phyloP scores from a whole-genome alignment of 2,888 invertebrate genomes.

The Noctua pronuba region DNA sequence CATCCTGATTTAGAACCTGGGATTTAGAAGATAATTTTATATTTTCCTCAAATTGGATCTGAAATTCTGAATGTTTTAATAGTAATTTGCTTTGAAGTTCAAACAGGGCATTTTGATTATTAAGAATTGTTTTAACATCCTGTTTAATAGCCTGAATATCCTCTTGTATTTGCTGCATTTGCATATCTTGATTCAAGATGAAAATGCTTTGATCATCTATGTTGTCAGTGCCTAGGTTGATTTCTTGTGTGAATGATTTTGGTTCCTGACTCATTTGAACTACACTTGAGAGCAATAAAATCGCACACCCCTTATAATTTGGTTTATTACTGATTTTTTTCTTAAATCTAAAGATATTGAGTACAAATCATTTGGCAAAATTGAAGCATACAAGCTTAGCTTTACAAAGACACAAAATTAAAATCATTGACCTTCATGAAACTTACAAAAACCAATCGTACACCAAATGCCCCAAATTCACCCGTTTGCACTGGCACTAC shows the following conservation, averaged over 20 bases:
- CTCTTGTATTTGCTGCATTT: slow-evolving; percentile 9
- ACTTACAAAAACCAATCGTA: too few relatives aligned
- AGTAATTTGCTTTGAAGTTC: slow-evolving; percentile 8
- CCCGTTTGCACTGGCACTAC: too few relatives aligned
- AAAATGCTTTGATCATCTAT: slow-evolving; percentile 12
- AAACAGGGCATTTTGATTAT: slow-evolving; percentile 15
- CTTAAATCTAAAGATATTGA: too few relatives aligned
- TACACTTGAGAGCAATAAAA: too few relatives aligned
- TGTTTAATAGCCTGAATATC: slow-evolving; percentile 4
- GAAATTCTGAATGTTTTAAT: slow-evolving; percentile 6
- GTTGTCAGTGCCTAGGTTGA: slow-evolving; percentile 14
- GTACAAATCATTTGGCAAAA: too few relatives aligned
- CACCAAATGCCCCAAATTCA: too few relatives aligned
- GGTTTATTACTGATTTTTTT: too few relatives aligned
- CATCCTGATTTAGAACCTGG: background rate
- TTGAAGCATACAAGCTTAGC: too few relatives aligned
- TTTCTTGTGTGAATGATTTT: slow-evolving; percentile 2
- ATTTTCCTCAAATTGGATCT: background rate
- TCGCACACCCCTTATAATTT: too few relatives aligned
- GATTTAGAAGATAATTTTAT: slow-evolving; percentile 3
- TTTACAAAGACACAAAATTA: too few relatives aligned
- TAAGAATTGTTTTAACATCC: slow-evolving; percentile 2
- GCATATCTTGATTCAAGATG: slow-evolving; percentile 7
- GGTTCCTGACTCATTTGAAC: slow-evolving; percentile 10
- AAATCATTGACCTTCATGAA: too few relatives aligned